Evolutionary conservation across 1,140 invertebrate genomes (phyloP).

Genomic region (Pachyrhynchus sulphureomaculatus): DNA sequence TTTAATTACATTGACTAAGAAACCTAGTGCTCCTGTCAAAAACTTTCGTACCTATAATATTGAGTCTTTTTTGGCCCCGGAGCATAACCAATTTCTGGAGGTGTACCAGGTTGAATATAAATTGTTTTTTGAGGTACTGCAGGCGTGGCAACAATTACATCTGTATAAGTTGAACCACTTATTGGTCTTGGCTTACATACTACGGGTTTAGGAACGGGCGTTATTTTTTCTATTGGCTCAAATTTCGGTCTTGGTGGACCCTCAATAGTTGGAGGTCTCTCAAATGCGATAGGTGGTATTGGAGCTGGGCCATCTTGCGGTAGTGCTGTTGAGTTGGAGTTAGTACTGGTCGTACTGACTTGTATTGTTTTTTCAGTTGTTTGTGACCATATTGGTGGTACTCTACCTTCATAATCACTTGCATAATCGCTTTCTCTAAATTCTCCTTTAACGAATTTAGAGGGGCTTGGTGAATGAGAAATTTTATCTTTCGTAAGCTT

Average conservation of each 20-base stretch:
- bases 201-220: conserved; percentile 47
- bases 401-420: conserved; percentile 69
- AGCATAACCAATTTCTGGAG: conserved; percentile 60
- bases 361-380: conserved; percentile 59
- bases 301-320: conserved; percentile 52
- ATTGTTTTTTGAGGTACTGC: conserved; percentile 48
- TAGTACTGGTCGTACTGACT: conserved; percentile 60
- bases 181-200: conserved; percentile 56
- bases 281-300: conserved; percentile 60
- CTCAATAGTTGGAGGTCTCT: conserved; percentile 53
- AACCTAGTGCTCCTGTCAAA: too few relatives aligned
- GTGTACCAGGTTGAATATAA: conserved; percentile 58
- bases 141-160: conserved; percentile 47
- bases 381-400: conserved; percentile 63
- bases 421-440: conserved; percentile 73
- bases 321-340: conserved; percentile 52
- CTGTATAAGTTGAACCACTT: conserved; percentile 45
- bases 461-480: conserved; percentile 59
- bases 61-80: conserved; percentile 54
- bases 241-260: conserved; percentile 58
- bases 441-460: conserved; percentile 69
- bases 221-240: conserved; percentile 58
- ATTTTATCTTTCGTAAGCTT: conserved; percentile 47
- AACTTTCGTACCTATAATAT: conserved; percentile 53
- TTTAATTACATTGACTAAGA: too few relatives aligned